A percentile compares a stretch with the other conserved stretches of the same genome.
Evolutionary conservation across 1,140 invertebrate species (phyloP).

Genomic region (Rhynchophorus ferrugineus): DNA sequence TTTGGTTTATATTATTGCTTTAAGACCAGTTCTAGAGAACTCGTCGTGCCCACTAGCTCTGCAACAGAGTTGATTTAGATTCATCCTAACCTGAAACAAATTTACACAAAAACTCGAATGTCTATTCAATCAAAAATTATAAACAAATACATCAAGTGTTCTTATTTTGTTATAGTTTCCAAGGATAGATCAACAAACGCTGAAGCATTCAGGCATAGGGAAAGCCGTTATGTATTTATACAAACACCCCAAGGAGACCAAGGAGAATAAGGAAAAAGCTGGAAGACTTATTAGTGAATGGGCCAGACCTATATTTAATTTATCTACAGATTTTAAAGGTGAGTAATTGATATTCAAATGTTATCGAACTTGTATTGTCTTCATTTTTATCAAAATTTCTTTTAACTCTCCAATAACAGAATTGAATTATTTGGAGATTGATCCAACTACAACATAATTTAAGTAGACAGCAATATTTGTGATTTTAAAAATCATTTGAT

Average conservation of each 20-base stretch:
- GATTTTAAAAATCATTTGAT: too few species aligned
- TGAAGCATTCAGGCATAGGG: slow-evolving; percentile 93
- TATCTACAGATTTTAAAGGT: slow-evolving; percentile 90
- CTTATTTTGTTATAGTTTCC: slow-evolving; percentile 72
- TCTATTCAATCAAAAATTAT: too few species aligned
- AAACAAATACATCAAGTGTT: too few species aligned
- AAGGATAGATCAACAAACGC: slow-evolving; percentile 73
- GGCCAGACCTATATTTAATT: slow-evolving; percentile 94
- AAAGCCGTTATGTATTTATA: slow-evolving; percentile 99
- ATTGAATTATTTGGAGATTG: neutral
- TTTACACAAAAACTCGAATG: too few species aligned
- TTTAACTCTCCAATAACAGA: neutral
- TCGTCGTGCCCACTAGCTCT: too few species aligned
- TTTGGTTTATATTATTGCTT: too few species aligned
- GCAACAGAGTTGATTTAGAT: too few species aligned
- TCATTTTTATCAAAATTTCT: neutral
- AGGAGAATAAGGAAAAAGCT: slow-evolving; percentile 84
- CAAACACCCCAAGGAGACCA: slow-evolving; percentile 96
- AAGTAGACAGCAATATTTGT: too few species aligned
- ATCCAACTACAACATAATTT: too few species aligned
- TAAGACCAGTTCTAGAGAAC: too few species aligned
- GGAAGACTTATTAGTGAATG: slow-evolving; percentile 93
- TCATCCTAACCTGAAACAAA: too few species aligned
- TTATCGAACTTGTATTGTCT: neutral
- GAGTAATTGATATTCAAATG: slow-evolving; percentile 6